A percentile compares a stretch with the other conserved stretches of the same genome.
Conservation (phyloP, 2,113 vertebrate species). For the Coregonus clupeaformis region DNA sequence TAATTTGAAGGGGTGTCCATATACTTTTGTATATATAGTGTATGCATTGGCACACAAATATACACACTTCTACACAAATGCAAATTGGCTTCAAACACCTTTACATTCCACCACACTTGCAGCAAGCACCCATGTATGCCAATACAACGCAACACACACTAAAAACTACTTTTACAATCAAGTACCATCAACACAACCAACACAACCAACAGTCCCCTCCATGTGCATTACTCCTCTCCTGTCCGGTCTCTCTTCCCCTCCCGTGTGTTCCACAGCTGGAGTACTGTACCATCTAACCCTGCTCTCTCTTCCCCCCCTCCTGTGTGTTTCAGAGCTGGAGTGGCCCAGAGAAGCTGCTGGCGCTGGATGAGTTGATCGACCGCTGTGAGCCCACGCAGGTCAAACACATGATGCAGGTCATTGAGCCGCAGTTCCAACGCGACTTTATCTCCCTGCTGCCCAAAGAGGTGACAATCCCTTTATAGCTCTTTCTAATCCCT, state of each 20-base stretch:
- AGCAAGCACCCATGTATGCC: not conserved
- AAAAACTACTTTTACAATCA: not conserved
- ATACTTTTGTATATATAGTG: too few species aligned
- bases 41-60: constrained; percentile 18
- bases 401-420: constrained; percentile 99
- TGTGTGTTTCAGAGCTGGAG: constrained; percentile 67
- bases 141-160: not conserved
- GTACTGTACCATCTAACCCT: not conserved
- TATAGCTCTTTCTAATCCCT: not conserved
- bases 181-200: not conserved
- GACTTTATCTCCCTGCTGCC: constrained; percentile 99
- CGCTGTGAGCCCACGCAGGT: constrained; percentile 99
- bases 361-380: constrained; percentile 98
- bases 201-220: not conserved
- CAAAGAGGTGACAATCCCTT: constrained; percentile 87
- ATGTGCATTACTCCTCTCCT: too few species aligned
- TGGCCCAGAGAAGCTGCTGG: constrained; percentile 96
- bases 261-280: not conserved
- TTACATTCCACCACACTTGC: not conserved
- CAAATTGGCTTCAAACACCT: not conserved
- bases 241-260: too few species aligned
- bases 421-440: constrained; percentile 98
- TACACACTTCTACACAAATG: not conserved
- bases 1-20: too few species aligned
- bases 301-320: not conserved